These are phyloP conservation scores for Cebus imitator DNA, from an alignment of 2,113 vertebrate genomes.

Conservation along the genomic window DNA sequence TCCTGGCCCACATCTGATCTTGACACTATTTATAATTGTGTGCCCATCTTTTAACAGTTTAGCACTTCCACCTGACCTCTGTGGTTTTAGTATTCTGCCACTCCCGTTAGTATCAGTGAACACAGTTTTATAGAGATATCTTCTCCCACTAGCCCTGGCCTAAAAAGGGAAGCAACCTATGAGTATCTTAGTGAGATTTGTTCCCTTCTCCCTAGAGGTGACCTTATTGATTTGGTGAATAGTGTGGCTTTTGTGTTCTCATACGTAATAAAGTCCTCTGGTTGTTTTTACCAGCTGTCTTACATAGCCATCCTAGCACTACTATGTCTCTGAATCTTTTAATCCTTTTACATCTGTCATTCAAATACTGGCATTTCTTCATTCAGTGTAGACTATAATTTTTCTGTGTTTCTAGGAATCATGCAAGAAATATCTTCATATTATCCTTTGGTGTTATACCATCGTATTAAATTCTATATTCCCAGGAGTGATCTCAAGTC, in stretches of 20 bases:
- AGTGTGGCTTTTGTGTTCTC: neutral
- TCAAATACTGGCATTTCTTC: neutral
- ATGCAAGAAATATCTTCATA: neutral
- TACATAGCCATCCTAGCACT: neutral
- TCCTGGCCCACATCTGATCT: neutral
- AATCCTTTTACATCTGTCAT: neutral
- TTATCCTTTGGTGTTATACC: neutral
- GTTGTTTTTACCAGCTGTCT: neutral
- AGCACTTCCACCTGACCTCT: neutral
- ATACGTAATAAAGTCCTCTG: neutral
- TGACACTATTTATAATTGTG: neutral
- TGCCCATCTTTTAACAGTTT: neutral
- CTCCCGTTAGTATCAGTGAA: neutral
- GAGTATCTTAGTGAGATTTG: neutral
- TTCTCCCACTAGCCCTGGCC: neutral
- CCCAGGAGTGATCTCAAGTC: neutral
- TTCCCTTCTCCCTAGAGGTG: neutral
- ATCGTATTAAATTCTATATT: neutral
- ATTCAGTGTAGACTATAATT: neutral
- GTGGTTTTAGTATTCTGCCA: neutral
- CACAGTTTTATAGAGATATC: neutral
- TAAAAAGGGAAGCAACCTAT: neutral
- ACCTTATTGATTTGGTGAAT: neutral
- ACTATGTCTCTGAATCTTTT: neutral
- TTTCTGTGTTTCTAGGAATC: neutral